Evolutionary conservation across 2,888 invertebrate genomes (phyloP), one percentile per base, ranked within the genome.

Genomic region (Bunonema sp.): DNA sequence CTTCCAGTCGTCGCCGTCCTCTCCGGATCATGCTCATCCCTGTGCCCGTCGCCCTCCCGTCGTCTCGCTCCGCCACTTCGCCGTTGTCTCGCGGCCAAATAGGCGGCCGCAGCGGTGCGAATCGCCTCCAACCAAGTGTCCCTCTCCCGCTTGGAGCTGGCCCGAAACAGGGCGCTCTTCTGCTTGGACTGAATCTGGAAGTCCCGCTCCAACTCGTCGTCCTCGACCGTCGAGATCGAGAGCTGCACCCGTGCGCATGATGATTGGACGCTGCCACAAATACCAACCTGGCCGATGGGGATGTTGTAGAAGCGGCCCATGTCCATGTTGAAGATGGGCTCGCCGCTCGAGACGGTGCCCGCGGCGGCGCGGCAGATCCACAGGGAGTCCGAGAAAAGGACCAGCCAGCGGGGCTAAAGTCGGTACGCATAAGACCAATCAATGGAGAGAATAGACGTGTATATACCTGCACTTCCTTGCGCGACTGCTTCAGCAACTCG

Each of bases 401-500:
- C 12, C 28, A 26, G 28, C 8, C 28, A 26, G 28, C 28, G 28
- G 8, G 8, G 8, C 28, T 26, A 26, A 26, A 15, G 7, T 31
- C 15, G 15, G 26, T 26, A 8, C 26, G 26, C 26, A 26, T 26
- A 12, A 26, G 12, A 4, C 39, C 7, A 38, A 38, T 10, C 30
- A 35, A n/a, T 12, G n/a, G 16, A 35, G 8, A 10, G 5, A 34
- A 23, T 5, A 22, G 12, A 37, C 35, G 37, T 18, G 15, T 18
- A 23, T 8, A 39, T n/a, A 32, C 19, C 37, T 60, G 61, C 5
- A 43, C 24, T 19, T 57, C 58, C 37, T 58, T 59, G 32, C 63
- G 42, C 10, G 59, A 54, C 38, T 63, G 63, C 34, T 62, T 60
- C 45, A 49, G 32, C 3, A 60, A 49, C 22, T 58, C 53, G 19